Conservation (phyloP, 2,797 vertebrate species). For the Orestias chungarensis region DNA sequence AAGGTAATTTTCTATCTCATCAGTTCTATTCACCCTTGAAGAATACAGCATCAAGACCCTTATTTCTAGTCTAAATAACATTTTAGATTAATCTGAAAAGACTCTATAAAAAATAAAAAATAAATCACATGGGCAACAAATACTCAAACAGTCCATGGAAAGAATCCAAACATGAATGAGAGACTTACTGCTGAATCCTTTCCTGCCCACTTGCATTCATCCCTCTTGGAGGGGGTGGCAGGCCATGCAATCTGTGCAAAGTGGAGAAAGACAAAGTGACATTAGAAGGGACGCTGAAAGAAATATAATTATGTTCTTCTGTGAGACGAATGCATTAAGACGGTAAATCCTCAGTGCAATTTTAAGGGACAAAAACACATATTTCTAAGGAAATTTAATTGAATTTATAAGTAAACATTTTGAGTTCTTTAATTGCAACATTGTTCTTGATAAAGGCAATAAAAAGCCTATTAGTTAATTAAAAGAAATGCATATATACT, state of each 20-base stretch:
- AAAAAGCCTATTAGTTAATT: neutral
- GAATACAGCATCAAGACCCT: neutral
- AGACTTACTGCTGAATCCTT: conserved; percentile 94
- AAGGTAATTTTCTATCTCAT: conserved; percentile 25
- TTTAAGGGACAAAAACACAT: conserved; percentile 13
- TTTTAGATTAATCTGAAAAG: neutral
- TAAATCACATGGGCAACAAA: conserved; percentile 16
- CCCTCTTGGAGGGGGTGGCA: conserved; percentile 91
- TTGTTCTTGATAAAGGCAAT: too few relatives aligned
- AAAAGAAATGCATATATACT: neutral
- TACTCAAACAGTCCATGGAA: conserved; percentile 26
- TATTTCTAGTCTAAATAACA: neutral
- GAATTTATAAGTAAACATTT: neutral
- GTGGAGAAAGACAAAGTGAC: conserved; percentile 40
- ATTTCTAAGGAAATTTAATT: conserved; percentile 40
- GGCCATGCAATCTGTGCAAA: conserved; percentile 92
- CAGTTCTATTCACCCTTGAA: neutral
- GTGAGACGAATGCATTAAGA: conserved; percentile 11
- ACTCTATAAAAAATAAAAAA: conserved; percentile 9
- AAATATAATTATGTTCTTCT: conserved; percentile 20
- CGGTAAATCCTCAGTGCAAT: conserved; percentile 14
- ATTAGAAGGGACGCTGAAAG: conserved; percentile 20
- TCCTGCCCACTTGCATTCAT: conserved; percentile 99
- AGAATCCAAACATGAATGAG: conserved; percentile 18
- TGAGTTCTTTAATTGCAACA: neutral